These are phyloP conservation scores for Ochotona curzoniae DNA, from an alignment of 2,113 vertebrate genomes.

Conservation along the genomic window DNA sequence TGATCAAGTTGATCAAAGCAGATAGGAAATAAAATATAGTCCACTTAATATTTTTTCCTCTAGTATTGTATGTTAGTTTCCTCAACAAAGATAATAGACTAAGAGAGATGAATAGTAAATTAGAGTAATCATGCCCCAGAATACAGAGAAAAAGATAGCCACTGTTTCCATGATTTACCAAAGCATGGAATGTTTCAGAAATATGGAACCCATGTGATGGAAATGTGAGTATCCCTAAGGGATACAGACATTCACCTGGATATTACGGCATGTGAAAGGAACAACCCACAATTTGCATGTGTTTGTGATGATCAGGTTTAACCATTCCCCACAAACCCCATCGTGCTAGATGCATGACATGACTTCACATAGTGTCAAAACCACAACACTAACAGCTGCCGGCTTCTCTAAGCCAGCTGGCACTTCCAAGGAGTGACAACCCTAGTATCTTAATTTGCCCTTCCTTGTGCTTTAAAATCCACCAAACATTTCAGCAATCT, in stretches of 20 bases:
- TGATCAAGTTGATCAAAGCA: neutral
- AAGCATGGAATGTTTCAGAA: neutral
- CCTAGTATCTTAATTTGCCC: neutral
- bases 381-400: neutral
- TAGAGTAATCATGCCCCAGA: neutral
- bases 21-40: neutral
- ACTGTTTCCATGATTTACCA: neutral
- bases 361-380: neutral
- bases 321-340: neutral
- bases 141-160: neutral
- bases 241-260: neutral
- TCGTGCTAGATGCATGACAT: neutral
- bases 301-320: neutral
- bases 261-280: neutral
- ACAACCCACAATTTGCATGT: neutral
- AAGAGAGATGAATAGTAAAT: neutral
- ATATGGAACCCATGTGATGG: neutral
- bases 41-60: constrained; percentile 33
- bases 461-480: neutral
- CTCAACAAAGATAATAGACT: neutral
- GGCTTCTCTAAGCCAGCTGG: neutral
- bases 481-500: neutral
- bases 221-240: neutral
- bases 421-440: neutral
- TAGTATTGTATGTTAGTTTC: neutral